phyloP scores from a whole-genome alignment of 1,140 invertebrate genomes.

The Pseudobourletiella spinata region DNA sequence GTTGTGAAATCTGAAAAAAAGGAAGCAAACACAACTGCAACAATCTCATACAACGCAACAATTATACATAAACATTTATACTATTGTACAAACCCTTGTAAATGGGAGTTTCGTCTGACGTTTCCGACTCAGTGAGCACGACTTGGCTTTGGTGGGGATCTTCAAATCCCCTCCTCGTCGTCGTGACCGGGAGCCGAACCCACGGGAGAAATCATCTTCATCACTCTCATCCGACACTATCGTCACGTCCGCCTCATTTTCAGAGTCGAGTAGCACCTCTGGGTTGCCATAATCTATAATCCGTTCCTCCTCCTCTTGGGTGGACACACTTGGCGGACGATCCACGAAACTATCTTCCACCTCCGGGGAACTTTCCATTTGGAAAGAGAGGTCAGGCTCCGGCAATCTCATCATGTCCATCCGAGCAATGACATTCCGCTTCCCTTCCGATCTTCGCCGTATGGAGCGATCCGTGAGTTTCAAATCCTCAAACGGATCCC shows the following conservation, averaged over 20 bases:
- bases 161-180: too few relatives aligned
- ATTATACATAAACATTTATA: too few relatives aligned
- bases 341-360: too few relatives aligned
- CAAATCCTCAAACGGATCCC: constrained; percentile 26
- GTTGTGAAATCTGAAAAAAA: too few relatives aligned
- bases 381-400: too few relatives aligned
- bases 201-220: background rate
- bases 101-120: constrained; percentile 15
- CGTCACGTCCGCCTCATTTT: background rate
- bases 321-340: too few relatives aligned
- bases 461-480: constrained; percentile 1
- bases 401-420: constrained; percentile 1
- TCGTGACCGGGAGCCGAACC: background rate
- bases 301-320: background rate
- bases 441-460: constrained; percentile 3
- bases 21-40: too few relatives aligned
- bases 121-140: too few relatives aligned
- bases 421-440: constrained; percentile 8
- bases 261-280: background rate
- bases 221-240: background rate
- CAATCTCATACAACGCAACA: too few relatives aligned
- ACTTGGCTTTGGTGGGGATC: too few relatives aligned
- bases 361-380: too few relatives aligned
- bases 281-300: background rate
- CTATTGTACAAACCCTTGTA: constrained; percentile 9